Evolutionary conservation across 2,888 invertebrate genomes (phyloP).

Genomic region (Troides helena): DNA sequence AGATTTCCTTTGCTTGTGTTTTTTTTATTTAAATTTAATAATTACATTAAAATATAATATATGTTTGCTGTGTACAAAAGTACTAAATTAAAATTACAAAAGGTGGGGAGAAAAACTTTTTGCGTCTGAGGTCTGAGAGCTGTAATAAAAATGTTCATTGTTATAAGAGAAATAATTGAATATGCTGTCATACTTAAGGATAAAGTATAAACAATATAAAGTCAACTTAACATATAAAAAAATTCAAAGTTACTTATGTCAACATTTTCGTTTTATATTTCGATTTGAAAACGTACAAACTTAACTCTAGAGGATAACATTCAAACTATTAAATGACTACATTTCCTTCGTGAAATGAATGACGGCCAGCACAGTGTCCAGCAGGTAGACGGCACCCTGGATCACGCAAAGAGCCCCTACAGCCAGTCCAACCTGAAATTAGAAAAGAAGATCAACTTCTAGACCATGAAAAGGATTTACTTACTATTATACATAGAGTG

Average conservation of each 20-base stretch:
- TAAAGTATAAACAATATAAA: no score
- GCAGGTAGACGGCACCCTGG: conserved; percentile 87
- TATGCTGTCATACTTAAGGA: neutral
- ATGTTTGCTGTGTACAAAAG: conserved; percentile 4
- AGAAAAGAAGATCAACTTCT: neutral
- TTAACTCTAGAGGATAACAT: conserved; percentile 12
- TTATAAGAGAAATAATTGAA: neutral
- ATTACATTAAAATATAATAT: conserved; percentile 17
- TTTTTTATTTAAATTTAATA: conserved; percentile 22
- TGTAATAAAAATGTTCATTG: neutral
- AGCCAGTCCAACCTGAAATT: conserved; percentile 85
- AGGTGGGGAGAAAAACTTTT: conserved; percentile 25
- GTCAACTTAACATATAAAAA: no score
- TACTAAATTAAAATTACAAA: conserved; percentile 17
- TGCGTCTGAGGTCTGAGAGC: conserved; percentile 24
- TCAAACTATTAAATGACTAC: conserved; percentile 48
- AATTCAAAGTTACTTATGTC: neutral
- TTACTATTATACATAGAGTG: no score
- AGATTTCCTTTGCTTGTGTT: conserved; percentile 4
- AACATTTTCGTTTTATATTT: neutral
- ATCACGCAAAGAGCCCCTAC: conserved; percentile 90
- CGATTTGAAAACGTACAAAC: conserved; percentile 7
- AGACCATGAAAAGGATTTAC: neutral
- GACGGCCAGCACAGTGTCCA: conserved; percentile 89
- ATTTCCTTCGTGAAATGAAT: conserved; percentile 86